Percentiles rank a stretch among this genome's conserved stretches.
These are phyloP conservation scores for Mormyrus proboscirostris DNA, from an alignment of 2,797 vertebrate genomes.

Conservation along the genomic window DNA sequence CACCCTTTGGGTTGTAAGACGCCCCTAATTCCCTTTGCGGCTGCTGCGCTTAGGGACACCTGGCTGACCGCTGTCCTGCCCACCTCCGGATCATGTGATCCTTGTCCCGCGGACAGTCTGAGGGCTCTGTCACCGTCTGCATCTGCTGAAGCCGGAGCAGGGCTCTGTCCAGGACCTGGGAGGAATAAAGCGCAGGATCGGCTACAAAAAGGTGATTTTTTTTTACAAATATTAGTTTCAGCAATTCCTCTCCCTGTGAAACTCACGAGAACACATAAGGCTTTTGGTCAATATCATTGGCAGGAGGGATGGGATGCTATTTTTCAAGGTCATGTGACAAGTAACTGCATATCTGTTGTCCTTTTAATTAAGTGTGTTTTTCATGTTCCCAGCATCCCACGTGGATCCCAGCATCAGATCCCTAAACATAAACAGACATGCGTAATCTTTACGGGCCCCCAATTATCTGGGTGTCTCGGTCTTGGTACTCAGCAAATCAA, in stretches of 20 bases:
- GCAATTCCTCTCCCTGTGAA: not conserved
- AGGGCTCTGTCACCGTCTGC: slow-evolving; percentile 38
- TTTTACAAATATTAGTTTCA: not conserved
- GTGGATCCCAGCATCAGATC: not conserved
- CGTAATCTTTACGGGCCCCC: not conserved
- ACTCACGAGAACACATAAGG: not conserved
- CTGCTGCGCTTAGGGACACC: not conserved
- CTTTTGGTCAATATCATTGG: not conserved
- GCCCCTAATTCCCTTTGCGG: not conserved
- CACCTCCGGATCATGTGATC: slow-evolving; percentile 63
- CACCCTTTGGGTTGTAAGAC: not conserved
- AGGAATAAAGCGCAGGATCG: slow-evolving; percentile 28
- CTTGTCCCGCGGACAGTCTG: slow-evolving; percentile 41
- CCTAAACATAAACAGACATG: not conserved
- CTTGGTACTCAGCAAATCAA: not conserved
- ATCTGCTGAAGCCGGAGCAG: slow-evolving; percentile 38
- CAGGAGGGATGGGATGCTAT: not conserved
- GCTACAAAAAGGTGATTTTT: not conserved
- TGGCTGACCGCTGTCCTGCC: not conserved
- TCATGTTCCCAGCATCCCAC: not conserved
- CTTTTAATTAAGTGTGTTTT: not conserved
- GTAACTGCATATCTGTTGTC: not conserved
- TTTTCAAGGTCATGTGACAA: not conserved
- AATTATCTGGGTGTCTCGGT: not conserved
- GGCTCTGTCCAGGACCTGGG: slow-evolving; percentile 51